Percentiles rank a stretch among this genome's conserved stretches.
Conservation (phyloP, 2,113 vertebrate genomes). For the Ameiurus melas region DNA sequence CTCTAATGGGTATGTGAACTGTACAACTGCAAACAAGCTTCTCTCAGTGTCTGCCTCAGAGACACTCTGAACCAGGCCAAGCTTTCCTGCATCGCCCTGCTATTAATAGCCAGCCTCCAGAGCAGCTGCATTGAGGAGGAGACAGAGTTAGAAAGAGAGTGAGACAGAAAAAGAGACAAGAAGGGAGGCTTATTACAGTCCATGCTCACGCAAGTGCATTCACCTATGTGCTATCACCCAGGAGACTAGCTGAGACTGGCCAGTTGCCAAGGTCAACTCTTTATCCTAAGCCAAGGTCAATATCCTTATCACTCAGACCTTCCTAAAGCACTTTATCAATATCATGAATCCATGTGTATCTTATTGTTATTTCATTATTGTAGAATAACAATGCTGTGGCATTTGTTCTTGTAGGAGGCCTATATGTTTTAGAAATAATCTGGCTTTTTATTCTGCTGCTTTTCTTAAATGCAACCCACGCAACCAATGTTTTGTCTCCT, state of each 20-base stretch:
- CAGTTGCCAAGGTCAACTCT: conserved; percentile 43
- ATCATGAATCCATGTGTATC: not conserved
- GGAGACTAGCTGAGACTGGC: conserved; percentile 16
- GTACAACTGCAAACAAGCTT: conserved; percentile 57
- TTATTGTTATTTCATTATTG: not conserved
- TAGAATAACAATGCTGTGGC: not conserved
- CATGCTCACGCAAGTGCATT: conserved; percentile 4
- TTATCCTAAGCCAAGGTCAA: not conserved
- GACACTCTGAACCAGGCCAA: conserved; percentile 46
- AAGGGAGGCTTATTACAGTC: conserved; percentile 18
- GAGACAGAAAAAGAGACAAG: conserved; percentile 36
- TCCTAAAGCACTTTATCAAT: conserved; percentile 3
- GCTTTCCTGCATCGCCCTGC: conserved; percentile 47
- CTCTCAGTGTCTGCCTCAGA: conserved; percentile 49
- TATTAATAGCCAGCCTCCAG: conserved; percentile 64
- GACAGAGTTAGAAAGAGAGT: conserved; percentile 35
- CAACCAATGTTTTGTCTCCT: not conserved
- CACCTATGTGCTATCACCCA: conserved; percentile 16
- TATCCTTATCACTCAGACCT: conserved; percentile 39
- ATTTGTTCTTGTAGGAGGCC: not conserved
- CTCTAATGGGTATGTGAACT: conserved; percentile 57
- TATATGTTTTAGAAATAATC: not conserved
- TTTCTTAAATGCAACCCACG: conserved; percentile 23
- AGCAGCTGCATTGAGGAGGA: conserved; percentile 50
- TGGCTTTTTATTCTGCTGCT: conserved; percentile 8